These are phyloP conservation scores for Drosophila repletoides DNA, from an alignment of 1,140 invertebrate species.

Conservation along the genomic window DNA sequence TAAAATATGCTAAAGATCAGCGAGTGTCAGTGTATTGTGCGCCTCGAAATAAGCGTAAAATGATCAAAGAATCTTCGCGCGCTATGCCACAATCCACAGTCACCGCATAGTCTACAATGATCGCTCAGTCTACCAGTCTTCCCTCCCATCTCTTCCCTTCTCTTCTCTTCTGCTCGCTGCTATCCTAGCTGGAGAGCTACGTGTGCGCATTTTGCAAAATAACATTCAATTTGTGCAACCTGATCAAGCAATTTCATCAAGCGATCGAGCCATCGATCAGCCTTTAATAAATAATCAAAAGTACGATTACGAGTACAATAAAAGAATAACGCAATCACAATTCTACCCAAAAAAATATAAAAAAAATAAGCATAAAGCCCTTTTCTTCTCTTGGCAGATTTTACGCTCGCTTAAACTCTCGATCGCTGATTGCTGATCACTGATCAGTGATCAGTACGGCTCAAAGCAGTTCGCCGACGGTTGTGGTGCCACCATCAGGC, in stretches of 20 bases:
- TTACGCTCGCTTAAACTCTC: slow-evolving; percentile 71
- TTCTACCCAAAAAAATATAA: slow-evolving; percentile 30
- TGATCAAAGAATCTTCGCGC: slow-evolving; percentile 82
- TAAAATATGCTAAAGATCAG: slow-evolving; percentile 81
- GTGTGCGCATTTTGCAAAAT: slow-evolving; percentile 78
- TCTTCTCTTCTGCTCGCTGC: not conserved
- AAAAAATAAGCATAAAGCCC: not conserved
- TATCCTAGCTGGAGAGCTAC: slow-evolving; percentile 47
- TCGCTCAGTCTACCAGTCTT: slow-evolving; percentile 8
- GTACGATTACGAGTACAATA: slow-evolving; percentile 32
- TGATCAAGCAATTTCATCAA: slow-evolving; percentile 73
- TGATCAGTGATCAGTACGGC: slow-evolving; percentile 22
- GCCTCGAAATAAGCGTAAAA: slow-evolving; percentile 75
- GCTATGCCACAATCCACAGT: slow-evolving; percentile 51
- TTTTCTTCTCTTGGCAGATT: slow-evolving; percentile 34
- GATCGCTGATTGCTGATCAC: slow-evolving; percentile 16
- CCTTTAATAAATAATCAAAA: slow-evolving; percentile 65
- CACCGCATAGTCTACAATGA: slow-evolving; percentile 16
- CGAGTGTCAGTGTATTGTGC: slow-evolving; percentile 66
- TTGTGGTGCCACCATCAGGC: slow-evolving; percentile 40
- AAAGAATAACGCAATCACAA: slow-evolving; percentile 59
- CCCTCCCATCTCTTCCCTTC: not conserved
- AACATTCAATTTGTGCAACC: slow-evolving; percentile 82
- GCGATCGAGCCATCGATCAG: slow-evolving; percentile 33
- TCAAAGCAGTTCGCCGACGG: slow-evolving; percentile 61